These are phyloP conservation scores for Stenopsyche tienmushanensis DNA, from an alignment of 1,140 invertebrate genomes.

Conservation along the genomic window DNA sequence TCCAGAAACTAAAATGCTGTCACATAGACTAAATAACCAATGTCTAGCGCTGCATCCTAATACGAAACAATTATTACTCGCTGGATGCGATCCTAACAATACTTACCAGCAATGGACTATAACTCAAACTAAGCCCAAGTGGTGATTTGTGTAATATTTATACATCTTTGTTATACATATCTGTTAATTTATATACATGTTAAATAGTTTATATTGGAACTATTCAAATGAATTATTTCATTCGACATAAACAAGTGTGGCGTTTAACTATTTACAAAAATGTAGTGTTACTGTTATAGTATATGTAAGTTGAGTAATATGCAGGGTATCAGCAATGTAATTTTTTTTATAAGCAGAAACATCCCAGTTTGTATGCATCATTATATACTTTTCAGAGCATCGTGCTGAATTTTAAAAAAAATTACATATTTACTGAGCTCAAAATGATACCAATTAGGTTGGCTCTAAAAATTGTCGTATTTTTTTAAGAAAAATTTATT, in stretches of 20 bases:
- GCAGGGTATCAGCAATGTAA: slow-evolving; percentile 12
- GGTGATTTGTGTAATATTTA: slow-evolving; percentile 55
- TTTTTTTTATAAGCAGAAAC: not conserved
- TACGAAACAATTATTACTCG: slow-evolving; percentile 72
- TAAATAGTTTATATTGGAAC: no score
- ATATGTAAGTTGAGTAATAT: not conserved
- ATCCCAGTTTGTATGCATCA: no score
- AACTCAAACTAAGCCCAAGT: slow-evolving; percentile 72
- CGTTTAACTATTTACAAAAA: no score
- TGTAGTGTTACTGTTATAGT: not conserved
- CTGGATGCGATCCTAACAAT: slow-evolving; percentile 81
- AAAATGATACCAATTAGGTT: no score
- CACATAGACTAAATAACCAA: slow-evolving; percentile 77
- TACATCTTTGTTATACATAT: not conserved
- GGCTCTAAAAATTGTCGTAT: no score
- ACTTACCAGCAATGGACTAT: slow-evolving; percentile 88
- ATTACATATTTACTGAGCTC: no score
- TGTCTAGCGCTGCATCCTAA: slow-evolving; percentile 85
- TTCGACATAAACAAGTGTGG: no score
- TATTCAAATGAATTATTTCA: no score
- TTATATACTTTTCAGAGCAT: no score
- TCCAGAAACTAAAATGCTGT: slow-evolving; percentile 72
- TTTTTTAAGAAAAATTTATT: no score
- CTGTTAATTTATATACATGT: not conserved
- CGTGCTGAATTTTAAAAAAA: no score